Evolutionary conservation across 2,113 vertebrate genomes (phyloP).

Genomic region (Apus apus): DNA sequence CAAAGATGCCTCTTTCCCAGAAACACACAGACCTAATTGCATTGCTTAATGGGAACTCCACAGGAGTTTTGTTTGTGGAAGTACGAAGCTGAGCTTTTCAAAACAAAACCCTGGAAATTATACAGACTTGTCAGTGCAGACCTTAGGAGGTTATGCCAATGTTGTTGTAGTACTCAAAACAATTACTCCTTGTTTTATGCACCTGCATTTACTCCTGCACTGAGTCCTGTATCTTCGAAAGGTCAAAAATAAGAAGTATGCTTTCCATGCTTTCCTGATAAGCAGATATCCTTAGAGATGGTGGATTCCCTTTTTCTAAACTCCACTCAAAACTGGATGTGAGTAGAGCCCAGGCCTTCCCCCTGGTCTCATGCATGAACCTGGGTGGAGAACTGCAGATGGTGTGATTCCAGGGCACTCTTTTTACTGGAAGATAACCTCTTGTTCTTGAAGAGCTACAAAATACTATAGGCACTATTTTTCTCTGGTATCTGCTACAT

Average conservation of each 20-base stretch:
- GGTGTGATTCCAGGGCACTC: not conserved
- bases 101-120: not conserved
- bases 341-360: not conserved
- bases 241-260: not conserved
- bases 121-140: not conserved
- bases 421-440: not conserved
- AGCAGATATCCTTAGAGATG: not conserved
- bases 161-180: not conserved
- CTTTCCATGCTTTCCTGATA: not conserved
- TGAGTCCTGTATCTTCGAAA: not conserved
- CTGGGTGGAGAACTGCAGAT: not conserved
- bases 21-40: not conserved
- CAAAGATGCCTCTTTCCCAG: not conserved
- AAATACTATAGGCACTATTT: not conserved
- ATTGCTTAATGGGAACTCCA: not conserved
- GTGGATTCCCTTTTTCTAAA: not conserved
- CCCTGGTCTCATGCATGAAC: not conserved
- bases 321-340: not conserved
- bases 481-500: not conserved
- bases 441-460: not conserved
- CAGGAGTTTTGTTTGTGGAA: not conserved
- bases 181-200: not conserved
- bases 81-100: not conserved
- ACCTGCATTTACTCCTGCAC: not conserved
- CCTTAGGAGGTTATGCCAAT: not conserved